These are phyloP conservation scores for Lacanobia oleracea DNA, from an alignment of 2,888 invertebrate species.

Conservation along the genomic window DNA sequence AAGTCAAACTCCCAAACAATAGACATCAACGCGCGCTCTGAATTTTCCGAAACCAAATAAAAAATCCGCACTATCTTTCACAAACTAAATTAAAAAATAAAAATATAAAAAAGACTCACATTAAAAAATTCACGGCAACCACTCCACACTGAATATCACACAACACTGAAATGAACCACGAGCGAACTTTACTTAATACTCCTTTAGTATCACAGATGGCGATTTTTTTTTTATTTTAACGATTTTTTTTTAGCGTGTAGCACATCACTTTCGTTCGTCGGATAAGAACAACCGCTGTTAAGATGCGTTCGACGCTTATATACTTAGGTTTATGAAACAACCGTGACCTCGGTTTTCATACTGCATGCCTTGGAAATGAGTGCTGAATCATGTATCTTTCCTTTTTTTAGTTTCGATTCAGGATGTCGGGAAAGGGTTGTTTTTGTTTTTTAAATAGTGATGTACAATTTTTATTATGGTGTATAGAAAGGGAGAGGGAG, in stretches of 20 bases:
- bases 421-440: background rate
- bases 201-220: slow-evolving; percentile 42
- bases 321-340: slow-evolving; percentile 71
- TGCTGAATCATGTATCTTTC: slow-evolving; percentile 58
- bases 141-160: slow-evolving; percentile 70
- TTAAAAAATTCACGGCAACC: slow-evolving; percentile 65
- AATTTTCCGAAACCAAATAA: slow-evolving; percentile 9
- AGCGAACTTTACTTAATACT: slow-evolving; percentile 56
- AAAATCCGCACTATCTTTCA: background rate
- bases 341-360: slow-evolving; percentile 63
- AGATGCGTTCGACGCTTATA: slow-evolving; percentile 64
- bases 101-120: slow-evolving; percentile 61
- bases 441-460: too few relatives aligned
- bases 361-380: slow-evolving; percentile 33
- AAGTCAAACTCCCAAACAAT: slow-evolving; percentile 24
- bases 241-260: slow-evolving; percentile 34
- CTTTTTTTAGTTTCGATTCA: slow-evolving; percentile 23
- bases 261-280: slow-evolving; percentile 64
- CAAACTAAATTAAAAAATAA: slow-evolving; percentile 15
- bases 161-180: slow-evolving; percentile 71
- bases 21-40: slow-evolving; percentile 64
- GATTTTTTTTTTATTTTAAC: slow-evolving; percentile 48
- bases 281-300: slow-evolving; percentile 66
- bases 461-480: too few relatives aligned
- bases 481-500: too few relatives aligned